These are phyloP conservation scores for Stichodactyla helianthus DNA, from an alignment of 64 coral and sea anemone genomes.

Conservation along the genomic window DNA sequence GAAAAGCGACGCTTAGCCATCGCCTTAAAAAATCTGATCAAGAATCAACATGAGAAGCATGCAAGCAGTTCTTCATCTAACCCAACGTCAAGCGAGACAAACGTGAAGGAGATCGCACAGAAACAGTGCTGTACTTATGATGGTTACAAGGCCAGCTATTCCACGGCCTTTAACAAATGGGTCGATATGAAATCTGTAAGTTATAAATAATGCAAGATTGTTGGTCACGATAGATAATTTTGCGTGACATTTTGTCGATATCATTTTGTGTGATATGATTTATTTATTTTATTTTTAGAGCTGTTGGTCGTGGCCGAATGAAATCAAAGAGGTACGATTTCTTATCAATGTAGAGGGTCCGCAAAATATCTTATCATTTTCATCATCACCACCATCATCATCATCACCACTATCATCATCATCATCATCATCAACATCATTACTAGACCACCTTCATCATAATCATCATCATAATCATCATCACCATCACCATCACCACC, in stretches of 20 bases:
- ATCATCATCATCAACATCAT: no score
- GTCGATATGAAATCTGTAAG: slow-evolving; percentile 66
- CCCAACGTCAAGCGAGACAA: slow-evolving; percentile 18
- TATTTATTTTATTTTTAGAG: slow-evolving; percentile 28
- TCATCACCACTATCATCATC: no score
- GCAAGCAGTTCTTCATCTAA: background rate
- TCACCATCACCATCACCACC: no score
- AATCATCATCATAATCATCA: no score
- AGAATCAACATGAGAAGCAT: slow-evolving; percentile 55
- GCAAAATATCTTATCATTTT: no score
- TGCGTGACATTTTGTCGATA: background rate
- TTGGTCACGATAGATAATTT: background rate
- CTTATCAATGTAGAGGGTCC: no score
- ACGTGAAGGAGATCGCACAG: slow-evolving; percentile 47
- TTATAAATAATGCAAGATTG: background rate
- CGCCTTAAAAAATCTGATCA: slow-evolving; percentile 58
- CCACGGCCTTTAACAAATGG: slow-evolving; percentile 70
- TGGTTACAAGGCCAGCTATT: slow-evolving; percentile 50
- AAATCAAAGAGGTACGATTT: slow-evolving; percentile 60
- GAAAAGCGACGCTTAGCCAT: slow-evolving; percentile 57
- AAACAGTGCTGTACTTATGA: slow-evolving; percentile 76
- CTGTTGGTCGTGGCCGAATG: slow-evolving; percentile 80
- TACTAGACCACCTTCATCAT: no score
- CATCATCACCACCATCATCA: no score
- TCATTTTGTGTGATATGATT: no score